phyloP scores from a whole-genome alignment of 1,140 invertebrate genomes.

The Lysiphlebus fabarum region DNA sequence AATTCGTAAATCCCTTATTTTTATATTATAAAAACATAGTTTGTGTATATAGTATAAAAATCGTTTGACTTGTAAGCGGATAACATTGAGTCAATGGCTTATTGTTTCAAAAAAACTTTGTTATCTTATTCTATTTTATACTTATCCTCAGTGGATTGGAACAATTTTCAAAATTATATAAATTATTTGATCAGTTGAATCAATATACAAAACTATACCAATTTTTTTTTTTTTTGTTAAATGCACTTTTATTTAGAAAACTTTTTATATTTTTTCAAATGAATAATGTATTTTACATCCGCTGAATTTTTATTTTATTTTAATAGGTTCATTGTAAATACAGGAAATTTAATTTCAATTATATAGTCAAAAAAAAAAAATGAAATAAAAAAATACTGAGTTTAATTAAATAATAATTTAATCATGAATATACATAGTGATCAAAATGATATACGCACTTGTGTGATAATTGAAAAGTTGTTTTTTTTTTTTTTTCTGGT shows the following conservation, averaged over 20 bases:
- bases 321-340: no score
- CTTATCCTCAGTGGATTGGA: constrained; percentile 22
- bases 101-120: constrained; percentile 39
- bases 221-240: no score
- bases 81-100: constrained; percentile 54
- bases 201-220: constrained; percentile 14
- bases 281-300: constrained; percentile 22
- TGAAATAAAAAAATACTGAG: no score
- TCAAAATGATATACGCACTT: neutral
- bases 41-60: constrained; percentile 2
- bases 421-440: no score
- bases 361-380: no score
- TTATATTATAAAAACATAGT: no score
- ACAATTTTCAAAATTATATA: constrained; percentile 23
- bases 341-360: no score
- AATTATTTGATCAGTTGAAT: constrained; percentile 52
- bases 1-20: constrained; percentile 41
- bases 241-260: no score
- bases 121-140: neutral
- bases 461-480: constrained; percentile 5
- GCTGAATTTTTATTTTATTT: neutral
- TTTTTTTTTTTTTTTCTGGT: no score
- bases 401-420: no score
- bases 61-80: constrained; percentile 55
- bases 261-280: no score